A percentile compares a stretch with the other conserved stretches of the same genome.
Conservation (phyloP, 2,113 vertebrate species). For the Nerophis lumbriciformis region DNA sequence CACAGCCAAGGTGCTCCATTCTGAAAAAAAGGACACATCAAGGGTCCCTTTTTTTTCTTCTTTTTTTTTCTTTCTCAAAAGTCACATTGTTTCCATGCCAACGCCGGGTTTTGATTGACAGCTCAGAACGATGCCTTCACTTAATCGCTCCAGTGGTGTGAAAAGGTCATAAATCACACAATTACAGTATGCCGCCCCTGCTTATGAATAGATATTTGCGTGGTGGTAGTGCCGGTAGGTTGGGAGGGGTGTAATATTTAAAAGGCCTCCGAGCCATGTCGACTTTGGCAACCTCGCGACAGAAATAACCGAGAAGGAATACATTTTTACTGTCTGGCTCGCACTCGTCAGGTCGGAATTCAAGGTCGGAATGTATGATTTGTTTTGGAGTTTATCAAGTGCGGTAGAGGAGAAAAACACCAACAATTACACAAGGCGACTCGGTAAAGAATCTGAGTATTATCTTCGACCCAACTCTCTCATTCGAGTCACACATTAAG, state of each 20-base stretch:
- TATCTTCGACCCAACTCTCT: no score
- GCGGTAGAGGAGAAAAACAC: neutral
- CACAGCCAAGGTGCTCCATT: conserved; percentile 2
- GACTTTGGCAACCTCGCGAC: conserved; percentile 58
- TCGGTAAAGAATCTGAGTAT: no score
- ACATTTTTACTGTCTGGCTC: conserved; percentile 50
- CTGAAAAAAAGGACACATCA: conserved; percentile 42
- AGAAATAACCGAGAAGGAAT: conserved; percentile 63
- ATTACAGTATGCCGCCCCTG: conserved; percentile 51
- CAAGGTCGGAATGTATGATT: conserved; percentile 51
- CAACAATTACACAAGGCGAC: neutral
- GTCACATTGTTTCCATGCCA: conserved; percentile 61
- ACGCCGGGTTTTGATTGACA: conserved; percentile 69
- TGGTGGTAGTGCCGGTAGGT: conserved; percentile 15
- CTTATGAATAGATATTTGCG: conserved; percentile 68
- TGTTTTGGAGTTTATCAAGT: neutral
- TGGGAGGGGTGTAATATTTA: conserved; percentile 42
- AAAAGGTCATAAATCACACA: conserved; percentile 74
- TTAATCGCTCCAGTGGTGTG: conserved; percentile 70
- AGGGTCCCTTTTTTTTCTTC: conserved; percentile 32
- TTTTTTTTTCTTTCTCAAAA: conserved; percentile 40
- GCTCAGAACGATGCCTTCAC: conserved; percentile 69
- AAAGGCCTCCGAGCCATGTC: conserved; percentile 62
- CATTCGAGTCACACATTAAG: no score
- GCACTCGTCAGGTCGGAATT: conserved; percentile 34